Conservation (phyloP, 2,888 invertebrate species). For the Silvanus unidentatus region DNA sequence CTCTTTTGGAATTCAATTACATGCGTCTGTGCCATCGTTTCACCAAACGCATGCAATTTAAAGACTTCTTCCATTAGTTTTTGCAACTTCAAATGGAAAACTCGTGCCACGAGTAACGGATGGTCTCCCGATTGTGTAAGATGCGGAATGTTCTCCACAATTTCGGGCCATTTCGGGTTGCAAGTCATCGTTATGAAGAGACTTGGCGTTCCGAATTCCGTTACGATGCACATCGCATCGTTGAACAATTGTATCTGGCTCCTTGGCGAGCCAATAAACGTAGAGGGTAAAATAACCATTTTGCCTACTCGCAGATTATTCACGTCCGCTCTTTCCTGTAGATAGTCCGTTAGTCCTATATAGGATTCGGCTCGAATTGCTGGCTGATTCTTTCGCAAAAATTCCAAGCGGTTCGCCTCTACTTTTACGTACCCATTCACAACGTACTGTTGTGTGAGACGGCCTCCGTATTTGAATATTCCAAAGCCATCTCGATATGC, state of each 20-base stretch:
- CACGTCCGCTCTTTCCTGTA: no score
- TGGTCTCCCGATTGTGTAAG: constrained; percentile 31
- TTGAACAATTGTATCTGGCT: constrained; percentile 39
- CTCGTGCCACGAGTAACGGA: constrained; percentile 33
- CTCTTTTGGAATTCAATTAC: constrained; percentile 8
- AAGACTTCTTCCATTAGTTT: constrained; percentile 2
- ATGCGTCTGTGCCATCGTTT: background rate
- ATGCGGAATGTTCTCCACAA: constrained; percentile 29
- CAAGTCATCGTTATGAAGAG: constrained; percentile 46
- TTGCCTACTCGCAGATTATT: no score
- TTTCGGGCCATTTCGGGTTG: constrained; percentile 43
- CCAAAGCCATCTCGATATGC: background rate
- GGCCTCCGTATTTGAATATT: background rate
- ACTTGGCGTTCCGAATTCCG: constrained; percentile 34
- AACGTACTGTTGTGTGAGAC: background rate
- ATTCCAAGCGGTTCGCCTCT: background rate
- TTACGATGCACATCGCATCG: constrained; percentile 44
- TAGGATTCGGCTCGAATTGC: background rate
- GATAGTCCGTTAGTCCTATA: no score
- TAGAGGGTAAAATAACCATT: no score
- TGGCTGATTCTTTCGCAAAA: background rate
- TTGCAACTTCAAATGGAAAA: constrained; percentile 3
- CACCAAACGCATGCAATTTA: constrained; percentile 1
- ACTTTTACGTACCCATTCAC: background rate
- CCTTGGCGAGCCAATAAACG: constrained; percentile 11